These are phyloP conservation scores for Troides aeacus DNA, from an alignment of 2,888 invertebrate genomes.

Conservation along the genomic window DNA sequence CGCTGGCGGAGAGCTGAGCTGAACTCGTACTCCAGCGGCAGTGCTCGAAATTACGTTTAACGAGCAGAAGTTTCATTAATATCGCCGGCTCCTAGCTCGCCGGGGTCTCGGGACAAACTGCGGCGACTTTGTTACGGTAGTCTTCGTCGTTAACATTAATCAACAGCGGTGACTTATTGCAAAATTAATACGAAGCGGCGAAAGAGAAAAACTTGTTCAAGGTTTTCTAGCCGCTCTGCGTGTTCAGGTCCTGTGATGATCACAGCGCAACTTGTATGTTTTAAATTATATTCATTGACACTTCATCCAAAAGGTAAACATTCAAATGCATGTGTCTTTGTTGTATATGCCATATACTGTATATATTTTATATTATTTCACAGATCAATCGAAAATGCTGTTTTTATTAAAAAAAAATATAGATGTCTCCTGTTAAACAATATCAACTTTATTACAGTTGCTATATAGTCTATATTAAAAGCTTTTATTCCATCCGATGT, in stretches of 20 bases:
- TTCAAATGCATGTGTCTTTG: too few relatives aligned
- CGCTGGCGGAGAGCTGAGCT: conserved; percentile 26
- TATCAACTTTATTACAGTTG: too few relatives aligned
- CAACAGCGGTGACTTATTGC: conserved; percentile 1
- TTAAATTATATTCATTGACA: too few relatives aligned
- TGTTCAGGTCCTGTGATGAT: background rate
- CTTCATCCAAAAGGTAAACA: too few relatives aligned
- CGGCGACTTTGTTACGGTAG: conserved; percentile 10
- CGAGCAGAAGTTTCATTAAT: conserved; percentile 37
- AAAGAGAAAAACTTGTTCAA: background rate
- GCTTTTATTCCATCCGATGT: too few relatives aligned
- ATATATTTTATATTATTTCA: too few relatives aligned
- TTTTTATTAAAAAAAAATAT: too few relatives aligned
- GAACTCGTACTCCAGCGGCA: conserved; percentile 35
- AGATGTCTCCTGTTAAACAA: too few relatives aligned
- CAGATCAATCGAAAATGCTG: too few relatives aligned
- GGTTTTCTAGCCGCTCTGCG: background rate
- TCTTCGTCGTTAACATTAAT: conserved; percentile 15
- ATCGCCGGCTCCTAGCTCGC: conserved; percentile 25
- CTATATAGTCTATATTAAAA: too few relatives aligned
- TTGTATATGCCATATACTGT: too few relatives aligned
- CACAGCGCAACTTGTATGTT: too few relatives aligned
- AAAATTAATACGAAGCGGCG: background rate
- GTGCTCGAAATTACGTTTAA: conserved; percentile 37
- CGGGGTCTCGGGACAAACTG: background rate